Percentiles rank a stretch among this genome's conserved stretches.
Conservation (phyloP, 1,140 invertebrate genomes). For the Subanguina moxae region DNA sequence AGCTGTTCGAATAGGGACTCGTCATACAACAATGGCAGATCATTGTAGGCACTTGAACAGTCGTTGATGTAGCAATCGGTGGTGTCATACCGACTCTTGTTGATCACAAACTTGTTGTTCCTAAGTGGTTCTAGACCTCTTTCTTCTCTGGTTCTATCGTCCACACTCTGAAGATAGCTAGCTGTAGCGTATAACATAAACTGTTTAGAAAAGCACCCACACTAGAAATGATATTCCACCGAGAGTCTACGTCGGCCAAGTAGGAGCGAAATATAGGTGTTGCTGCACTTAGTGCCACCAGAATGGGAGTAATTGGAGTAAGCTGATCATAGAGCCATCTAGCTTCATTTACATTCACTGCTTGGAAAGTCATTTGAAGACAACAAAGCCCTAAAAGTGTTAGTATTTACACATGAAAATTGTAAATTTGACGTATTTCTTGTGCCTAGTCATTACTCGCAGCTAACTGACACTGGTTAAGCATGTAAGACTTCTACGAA, state of each 20-base stretch:
- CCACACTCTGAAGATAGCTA: constrained; percentile 67
- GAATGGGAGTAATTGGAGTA: constrained; percentile 90
- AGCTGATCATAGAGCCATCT: constrained; percentile 93
- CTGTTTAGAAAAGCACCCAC: constrained; percentile 11
- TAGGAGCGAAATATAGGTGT: constrained; percentile 88
- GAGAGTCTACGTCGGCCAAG: constrained; percentile 87
- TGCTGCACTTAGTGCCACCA: constrained; percentile 91
- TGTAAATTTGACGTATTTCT: too few relatives aligned
- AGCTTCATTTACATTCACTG: constrained; percentile 92
- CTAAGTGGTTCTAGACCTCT: constrained; percentile 70
- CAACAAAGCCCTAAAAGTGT: constrained; percentile 68
- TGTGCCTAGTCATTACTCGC: too few relatives aligned
- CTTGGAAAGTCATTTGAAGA: constrained; percentile 78
- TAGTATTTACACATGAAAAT: too few relatives aligned
- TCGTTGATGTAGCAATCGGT: constrained; percentile 92
- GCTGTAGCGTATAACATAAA: constrained; percentile 11
- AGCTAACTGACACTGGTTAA: too few relatives aligned
- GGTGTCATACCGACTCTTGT: constrained; percentile 93
- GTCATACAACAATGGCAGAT: constrained; percentile 82
- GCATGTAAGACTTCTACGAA: too few relatives aligned
- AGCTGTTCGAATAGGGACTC: constrained; percentile 76
- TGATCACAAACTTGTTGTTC: constrained; percentile 77
- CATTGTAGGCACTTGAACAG: constrained; percentile 81
- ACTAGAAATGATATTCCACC: constrained; percentile 64
- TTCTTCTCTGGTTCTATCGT: constrained; percentile 90